Evolutionary conservation across 2,113 vertebrate species (phyloP).

Genomic region (Bufo gargarizans): DNA sequence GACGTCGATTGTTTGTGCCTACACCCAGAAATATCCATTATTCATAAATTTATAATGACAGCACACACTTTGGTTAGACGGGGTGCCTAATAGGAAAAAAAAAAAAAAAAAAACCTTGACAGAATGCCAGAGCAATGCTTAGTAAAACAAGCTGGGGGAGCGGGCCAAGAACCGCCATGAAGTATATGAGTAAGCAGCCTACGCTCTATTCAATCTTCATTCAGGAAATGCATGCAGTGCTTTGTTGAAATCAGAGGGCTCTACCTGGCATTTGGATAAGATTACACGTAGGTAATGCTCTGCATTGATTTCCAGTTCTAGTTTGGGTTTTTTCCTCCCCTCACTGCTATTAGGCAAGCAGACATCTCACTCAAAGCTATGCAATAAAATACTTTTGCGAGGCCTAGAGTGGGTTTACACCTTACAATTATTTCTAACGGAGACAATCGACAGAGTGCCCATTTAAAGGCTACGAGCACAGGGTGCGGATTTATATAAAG

Average conservation of each 20-base stretch:
- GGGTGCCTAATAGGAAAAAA: slow-evolving; percentile 62
- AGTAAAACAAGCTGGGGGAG: slow-evolving; percentile 54
- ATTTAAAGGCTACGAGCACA: background rate
- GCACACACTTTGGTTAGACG: slow-evolving; percentile 64
- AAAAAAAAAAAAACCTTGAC: slow-evolving; percentile 59
- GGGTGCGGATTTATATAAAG: no score
- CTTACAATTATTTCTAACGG: background rate
- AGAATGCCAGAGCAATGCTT: slow-evolving; percentile 65
- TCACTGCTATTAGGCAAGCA: background rate
- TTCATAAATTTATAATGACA: slow-evolving; percentile 71
- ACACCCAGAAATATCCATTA: slow-evolving; percentile 70
- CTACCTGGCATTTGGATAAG: slow-evolving; percentile 29
- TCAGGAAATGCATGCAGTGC: slow-evolving; percentile 20
- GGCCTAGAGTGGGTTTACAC: background rate
- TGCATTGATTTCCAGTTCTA: slow-evolving; percentile 24
- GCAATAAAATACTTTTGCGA: background rate
- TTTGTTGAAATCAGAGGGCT: slow-evolving; percentile 36
- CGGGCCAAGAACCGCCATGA: slow-evolving; percentile 23
- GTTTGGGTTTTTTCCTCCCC: background rate
- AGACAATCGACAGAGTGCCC: background rate
- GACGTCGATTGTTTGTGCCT: slow-evolving; percentile 69
- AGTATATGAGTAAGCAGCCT: slow-evolving; percentile 52
- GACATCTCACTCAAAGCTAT: background rate
- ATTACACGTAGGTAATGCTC: slow-evolving; percentile 15
- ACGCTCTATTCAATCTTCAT: slow-evolving; percentile 47